Base-by-base conservation (phyloP, 92 coral and sea anemone species). In the Nematostella vectensis region DNA sequence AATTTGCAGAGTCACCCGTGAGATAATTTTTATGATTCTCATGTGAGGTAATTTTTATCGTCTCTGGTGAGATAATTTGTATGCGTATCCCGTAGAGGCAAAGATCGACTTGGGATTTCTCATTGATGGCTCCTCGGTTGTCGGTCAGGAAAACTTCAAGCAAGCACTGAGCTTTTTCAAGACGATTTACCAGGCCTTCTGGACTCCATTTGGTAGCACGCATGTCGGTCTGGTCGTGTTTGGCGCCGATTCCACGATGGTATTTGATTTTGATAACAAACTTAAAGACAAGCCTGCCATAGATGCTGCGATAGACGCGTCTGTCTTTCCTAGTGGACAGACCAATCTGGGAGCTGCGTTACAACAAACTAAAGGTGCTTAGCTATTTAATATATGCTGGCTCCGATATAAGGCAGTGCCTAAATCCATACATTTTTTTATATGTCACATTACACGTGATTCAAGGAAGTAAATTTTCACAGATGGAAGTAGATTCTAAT, bases 101-200 rank as follows among this genome's bases (percentile, higher is more conserved):
- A 79, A 68, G 51, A 72, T 88, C 22, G 88, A 83, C 62, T 78
- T 88, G 2, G 96, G 84, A 0, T 88, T 88, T 57, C 63, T 83
- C 57, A 71, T 88, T 25, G 96, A 88, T 38, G 88, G 96, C 4
- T 83, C 96, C 24, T 73, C 71, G 26, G 69, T 72, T 3, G 94
- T 88, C 29, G 94, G 94, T 49, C 74, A 79, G 31, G 66, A 62
- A 16, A 79, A 83, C 60, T 88, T 65, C 54, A 67, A 68, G 15
- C 38, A 31, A 19, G 67, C 83, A 44, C 74, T 88, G 47, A 76
- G 77, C 22, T 70, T 83, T 52, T 50, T 74, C 26, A 67, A 79
- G 43, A 55, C 42, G 21, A 67, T 81, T 2, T 79, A 75, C 48
- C 66, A 75, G 11, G 77, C 84, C 13, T 88, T 88, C 38, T 83